These are phyloP conservation scores for Pantherophis alleghaniensis DNA, from an alignment of 2,797 vertebrate species.

Conservation along the genomic window DNA sequence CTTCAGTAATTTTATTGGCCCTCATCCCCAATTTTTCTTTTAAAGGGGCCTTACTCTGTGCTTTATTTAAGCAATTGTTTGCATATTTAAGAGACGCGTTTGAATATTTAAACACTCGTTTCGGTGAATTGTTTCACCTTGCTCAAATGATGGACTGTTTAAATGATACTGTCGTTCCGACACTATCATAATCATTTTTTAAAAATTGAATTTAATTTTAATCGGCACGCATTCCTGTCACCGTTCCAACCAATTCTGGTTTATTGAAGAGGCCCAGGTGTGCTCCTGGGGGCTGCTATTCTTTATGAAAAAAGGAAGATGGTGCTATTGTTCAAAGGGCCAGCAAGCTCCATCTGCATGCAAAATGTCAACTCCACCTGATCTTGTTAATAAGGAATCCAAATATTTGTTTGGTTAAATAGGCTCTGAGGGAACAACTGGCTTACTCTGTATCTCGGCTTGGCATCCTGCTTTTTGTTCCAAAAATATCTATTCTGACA, in stretches of 20 bases:
- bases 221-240: no score
- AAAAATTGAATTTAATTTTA: background rate
- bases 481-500: background rate
- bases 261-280: no score
- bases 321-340: background rate
- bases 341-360: background rate
- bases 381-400: background rate
- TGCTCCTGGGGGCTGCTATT: background rate
- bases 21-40: background rate
- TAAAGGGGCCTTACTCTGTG: background rate
- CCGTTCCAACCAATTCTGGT: background rate
- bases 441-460: background rate
- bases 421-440: background rate
- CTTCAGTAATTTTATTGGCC: background rate
- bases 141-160: background rate
- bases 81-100: background rate
- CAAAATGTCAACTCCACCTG: background rate
- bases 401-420: slow-evolving; percentile 13
- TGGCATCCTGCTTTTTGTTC: background rate
- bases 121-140: background rate
- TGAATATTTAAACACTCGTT: background rate
- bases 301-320: background rate
- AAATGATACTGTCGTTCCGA: background rate
- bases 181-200: background rate
- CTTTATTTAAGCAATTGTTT: background rate